phyloP scores from a whole-genome alignment of 2,113 vertebrate species.

The Scomber colias region DNA sequence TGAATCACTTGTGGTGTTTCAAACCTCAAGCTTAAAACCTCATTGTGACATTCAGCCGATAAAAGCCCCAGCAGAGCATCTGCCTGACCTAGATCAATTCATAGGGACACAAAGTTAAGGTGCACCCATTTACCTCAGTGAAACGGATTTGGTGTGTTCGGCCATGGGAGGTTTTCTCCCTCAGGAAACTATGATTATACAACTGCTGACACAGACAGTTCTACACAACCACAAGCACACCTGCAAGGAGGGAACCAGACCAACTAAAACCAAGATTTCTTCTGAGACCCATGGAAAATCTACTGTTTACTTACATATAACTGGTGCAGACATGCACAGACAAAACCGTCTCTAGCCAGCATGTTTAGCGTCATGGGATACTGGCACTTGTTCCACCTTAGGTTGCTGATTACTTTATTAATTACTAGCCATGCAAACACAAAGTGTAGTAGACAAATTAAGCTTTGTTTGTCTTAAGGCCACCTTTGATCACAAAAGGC shows the following conservation, averaged over 20 bases:
- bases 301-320: neutral
- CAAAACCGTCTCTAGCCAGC: neutral
- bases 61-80: neutral
- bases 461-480: neutral
- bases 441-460: neutral
- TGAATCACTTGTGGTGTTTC: neutral
- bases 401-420: neutral
- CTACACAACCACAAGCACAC: constrained; percentile 41
- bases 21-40: neutral
- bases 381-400: too few relatives aligned
- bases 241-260: constrained; percentile 32
- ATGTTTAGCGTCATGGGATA: neutral
- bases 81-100: neutral
- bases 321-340: neutral
- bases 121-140: neutral
- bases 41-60: neutral
- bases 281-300: neutral
- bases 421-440: neutral
- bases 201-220: constrained; percentile 49
- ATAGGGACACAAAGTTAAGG: neutral
- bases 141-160: constrained; percentile 18
- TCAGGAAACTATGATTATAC: constrained; percentile 34
- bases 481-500: too few relatives aligned
- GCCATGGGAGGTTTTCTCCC: neutral
- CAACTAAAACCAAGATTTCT: constrained; percentile 6